Percentiles rank a stretch among this genome's conserved stretches.
Evolutionary conservation across 2,888 invertebrate species (phyloP).

Genomic region (Plebejus melissa): DNA sequence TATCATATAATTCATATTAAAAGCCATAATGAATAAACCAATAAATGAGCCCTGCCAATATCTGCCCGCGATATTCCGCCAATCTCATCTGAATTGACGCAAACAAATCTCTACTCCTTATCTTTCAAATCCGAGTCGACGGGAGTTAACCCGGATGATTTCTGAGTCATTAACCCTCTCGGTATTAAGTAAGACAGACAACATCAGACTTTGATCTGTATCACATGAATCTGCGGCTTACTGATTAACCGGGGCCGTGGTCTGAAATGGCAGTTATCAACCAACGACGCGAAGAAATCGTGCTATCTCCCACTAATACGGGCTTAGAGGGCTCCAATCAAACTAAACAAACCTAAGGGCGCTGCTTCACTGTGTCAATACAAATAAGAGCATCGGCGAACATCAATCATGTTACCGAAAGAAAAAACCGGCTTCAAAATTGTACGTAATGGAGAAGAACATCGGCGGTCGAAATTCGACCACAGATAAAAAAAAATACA

Average conservation of each 20-base stretch:
- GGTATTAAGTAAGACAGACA: constrained; percentile 77
- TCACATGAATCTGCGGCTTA: constrained; percentile 67
- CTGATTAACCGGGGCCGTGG: constrained; percentile 68
- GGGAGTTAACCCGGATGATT: constrained; percentile 75
- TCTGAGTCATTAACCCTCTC: constrained; percentile 76
- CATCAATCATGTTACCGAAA: too few species aligned
- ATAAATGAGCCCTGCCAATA: constrained; percentile 13
- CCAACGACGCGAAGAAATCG: constrained; percentile 73
- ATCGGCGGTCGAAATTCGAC: too few species aligned
- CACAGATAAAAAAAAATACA: too few species aligned
- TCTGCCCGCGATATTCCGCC: constrained; percentile 31
- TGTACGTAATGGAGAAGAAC: too few species aligned
- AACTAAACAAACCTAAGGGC: constrained; percentile 69
- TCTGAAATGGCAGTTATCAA: constrained; percentile 72
- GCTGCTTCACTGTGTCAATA: neutral
- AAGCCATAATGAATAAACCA: constrained; percentile 17
- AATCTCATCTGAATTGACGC: constrained; percentile 48
- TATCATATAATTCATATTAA: neutral
- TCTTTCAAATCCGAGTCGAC: constrained; percentile 70
- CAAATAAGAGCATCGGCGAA: neutral
- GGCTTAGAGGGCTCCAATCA: constrained; percentile 73
- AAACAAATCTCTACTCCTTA: constrained; percentile 74
- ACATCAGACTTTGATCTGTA: constrained; percentile 75
- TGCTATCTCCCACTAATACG: constrained; percentile 71
- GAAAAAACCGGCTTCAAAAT: too few species aligned